A percentile compares a stretch with the other conserved stretches of the same genome.
Conservation (phyloP, 2,888 invertebrate species). For the Amiota minor region DNA sequence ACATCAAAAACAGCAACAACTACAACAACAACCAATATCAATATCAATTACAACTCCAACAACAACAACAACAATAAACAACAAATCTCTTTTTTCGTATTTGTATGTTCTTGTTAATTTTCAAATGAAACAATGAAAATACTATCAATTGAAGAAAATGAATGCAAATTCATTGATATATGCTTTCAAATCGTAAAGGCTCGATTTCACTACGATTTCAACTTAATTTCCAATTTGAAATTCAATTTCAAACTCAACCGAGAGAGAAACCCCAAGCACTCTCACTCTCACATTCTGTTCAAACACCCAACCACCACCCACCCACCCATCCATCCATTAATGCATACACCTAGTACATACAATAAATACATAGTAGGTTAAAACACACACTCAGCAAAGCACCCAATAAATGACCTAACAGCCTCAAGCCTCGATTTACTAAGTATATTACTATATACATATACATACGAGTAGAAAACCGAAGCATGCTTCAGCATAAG, state of each 20-base stretch:
- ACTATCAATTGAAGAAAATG: conserved; percentile 73
- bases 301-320: neutral
- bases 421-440: neutral
- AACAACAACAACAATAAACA: conserved; percentile 37
- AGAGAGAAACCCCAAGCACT: too few species aligned
- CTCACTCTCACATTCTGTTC: neutral
- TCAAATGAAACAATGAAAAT: conserved; percentile 61
- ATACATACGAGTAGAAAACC: conserved; percentile 41
- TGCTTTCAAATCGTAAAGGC: conserved; percentile 54
- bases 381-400: conserved; percentile 21
- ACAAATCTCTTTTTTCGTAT: conserved; percentile 74
- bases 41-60: conserved; percentile 32
- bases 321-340: neutral
- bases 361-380: neutral
- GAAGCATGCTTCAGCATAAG: conserved; percentile 60
- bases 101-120: conserved; percentile 74
- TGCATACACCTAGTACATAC: neutral
- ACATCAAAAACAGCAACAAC: conserved; percentile 52
- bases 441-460: too few species aligned
- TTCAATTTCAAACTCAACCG: too few species aligned
- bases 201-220: conserved; percentile 50
- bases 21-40: conserved; percentile 28
- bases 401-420: conserved; percentile 30
- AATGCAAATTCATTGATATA: conserved; percentile 71
- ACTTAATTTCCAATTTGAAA: neutral